phyloP scores from a whole-genome alignment of 2,797 vertebrate species.

The Anabas testudineus region DNA sequence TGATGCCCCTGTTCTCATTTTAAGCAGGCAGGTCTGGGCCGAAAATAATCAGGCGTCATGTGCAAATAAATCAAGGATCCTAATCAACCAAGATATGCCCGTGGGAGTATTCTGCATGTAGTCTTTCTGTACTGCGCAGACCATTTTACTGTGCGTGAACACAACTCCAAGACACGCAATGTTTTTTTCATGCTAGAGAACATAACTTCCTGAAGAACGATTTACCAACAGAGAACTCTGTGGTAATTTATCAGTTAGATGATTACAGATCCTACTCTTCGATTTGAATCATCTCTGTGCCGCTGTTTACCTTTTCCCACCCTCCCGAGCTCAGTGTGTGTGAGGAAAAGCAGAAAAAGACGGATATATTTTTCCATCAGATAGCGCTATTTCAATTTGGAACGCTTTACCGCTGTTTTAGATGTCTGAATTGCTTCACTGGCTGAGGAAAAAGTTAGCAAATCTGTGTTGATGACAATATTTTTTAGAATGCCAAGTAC shows the following conservation, averaged over 20 bases:
- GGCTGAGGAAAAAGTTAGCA: constrained; percentile 36
- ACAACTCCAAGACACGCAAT: constrained; percentile 5
- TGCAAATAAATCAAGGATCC: background rate
- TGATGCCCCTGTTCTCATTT: background rate
- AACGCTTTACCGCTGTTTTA: constrained; percentile 40
- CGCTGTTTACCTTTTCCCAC: constrained; percentile 37
- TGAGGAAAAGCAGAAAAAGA: constrained; percentile 30
- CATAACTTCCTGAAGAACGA: constrained; percentile 40
- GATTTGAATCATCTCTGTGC: constrained; percentile 39
- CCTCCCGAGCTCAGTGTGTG: constrained; percentile 30
- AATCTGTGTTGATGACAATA: constrained; percentile 50
- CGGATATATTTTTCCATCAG: constrained; percentile 44
- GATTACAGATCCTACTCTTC: constrained; percentile 55
- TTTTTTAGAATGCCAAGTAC: constrained; percentile 43
- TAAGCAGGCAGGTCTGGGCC: background rate
- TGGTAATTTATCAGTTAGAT: constrained; percentile 65
- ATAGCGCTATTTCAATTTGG: constrained; percentile 54
- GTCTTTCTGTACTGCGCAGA: constrained; percentile 9
- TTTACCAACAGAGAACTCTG: constrained; percentile 60
- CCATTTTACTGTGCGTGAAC: constrained; percentile 15
- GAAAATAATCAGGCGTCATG: background rate
- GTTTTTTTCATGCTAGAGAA: constrained; percentile 37
- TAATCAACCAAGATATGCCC: background rate
- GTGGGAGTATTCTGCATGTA: background rate
- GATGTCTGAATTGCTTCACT: constrained; percentile 29